These are phyloP conservation scores for Horisme vitalbata DNA, from an alignment of 2,888 invertebrate genomes.

Conservation along the genomic window DNA sequence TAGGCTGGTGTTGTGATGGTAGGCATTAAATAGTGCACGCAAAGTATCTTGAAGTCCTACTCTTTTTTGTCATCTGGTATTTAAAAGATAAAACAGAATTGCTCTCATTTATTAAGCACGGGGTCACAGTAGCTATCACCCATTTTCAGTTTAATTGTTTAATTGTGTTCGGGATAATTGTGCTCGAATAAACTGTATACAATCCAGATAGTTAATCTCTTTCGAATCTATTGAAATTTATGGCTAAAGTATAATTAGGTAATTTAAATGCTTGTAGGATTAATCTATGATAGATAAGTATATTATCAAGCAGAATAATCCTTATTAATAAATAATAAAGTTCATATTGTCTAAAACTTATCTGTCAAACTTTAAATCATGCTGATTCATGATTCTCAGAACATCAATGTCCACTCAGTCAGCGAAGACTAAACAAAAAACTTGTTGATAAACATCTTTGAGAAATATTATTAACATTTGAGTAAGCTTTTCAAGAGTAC, in stretches of 20 bases:
- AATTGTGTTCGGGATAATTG: conserved; percentile 60
- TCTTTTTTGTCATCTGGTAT: background rate
- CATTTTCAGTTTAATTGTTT: conserved; percentile 51
- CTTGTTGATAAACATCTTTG: background rate
- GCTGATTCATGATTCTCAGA: conserved; percentile 28
- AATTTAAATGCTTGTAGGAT: too few species aligned
- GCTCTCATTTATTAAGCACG: conserved; percentile 18
- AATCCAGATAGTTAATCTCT: conserved; percentile 27
- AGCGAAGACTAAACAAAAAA: conserved; percentile 6
- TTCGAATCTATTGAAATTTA: conserved; percentile 23
- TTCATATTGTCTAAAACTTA: conserved; percentile 19
- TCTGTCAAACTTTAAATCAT: conserved; percentile 27
- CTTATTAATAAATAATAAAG: conserved; percentile 19
- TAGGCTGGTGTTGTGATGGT: too few species aligned
- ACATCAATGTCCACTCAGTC: conserved; percentile 17
- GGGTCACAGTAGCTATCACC: conserved; percentile 29
- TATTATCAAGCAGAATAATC: background rate
- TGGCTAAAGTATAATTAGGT: conserved; percentile 8
- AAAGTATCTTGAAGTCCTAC: background rate
- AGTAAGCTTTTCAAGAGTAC: background rate
- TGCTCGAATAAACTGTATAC: conserved; percentile 32
- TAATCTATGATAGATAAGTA: too few species aligned
- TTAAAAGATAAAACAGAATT: conserved; percentile 1
- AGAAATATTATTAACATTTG: background rate
- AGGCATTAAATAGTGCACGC: too few species aligned